Evolutionary conservation across 2,797 vertebrate genomes (phyloP).

Genomic region (Avahi laniger): DNA sequence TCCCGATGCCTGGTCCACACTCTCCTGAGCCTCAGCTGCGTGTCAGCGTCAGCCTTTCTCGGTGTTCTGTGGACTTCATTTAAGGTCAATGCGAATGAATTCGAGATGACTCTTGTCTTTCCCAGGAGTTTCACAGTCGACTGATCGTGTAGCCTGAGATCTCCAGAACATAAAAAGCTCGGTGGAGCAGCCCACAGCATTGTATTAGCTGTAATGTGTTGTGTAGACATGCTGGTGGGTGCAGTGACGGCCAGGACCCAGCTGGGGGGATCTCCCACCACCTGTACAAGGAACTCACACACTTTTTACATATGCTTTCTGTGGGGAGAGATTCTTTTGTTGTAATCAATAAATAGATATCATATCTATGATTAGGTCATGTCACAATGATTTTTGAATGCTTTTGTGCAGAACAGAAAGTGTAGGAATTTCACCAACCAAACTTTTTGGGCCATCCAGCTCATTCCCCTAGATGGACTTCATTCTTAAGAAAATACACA

Average conservation of each 20-base stretch:
- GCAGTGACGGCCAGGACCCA: background rate
- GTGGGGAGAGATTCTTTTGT: background rate
- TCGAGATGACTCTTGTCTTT: too few relatives aligned
- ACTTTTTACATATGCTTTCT: background rate
- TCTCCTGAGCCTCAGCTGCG: background rate
- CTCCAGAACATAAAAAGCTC: too few relatives aligned
- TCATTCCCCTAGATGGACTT: background rate
- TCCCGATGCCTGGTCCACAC: rapidly evolving
- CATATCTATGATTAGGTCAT: too few relatives aligned
- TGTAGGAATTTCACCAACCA: background rate
- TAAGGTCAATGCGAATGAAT: background rate
- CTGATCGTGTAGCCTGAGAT: background rate
- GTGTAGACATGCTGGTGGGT: too few relatives aligned
- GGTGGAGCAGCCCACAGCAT: too few relatives aligned
- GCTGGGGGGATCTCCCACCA: background rate
- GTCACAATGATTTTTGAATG: too few relatives aligned
- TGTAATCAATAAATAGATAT: background rate
- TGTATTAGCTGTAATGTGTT: too few relatives aligned
- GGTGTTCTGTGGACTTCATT: background rate
- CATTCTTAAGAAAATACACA: background rate
- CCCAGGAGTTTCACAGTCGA: background rate
- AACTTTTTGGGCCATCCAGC: background rate
- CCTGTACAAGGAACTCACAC: background rate
- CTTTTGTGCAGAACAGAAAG: background rate
- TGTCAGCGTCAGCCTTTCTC: background rate